phyloP scores from a whole-genome alignment of 1,140 invertebrate genomes.

The Pachypeltis micranthus region DNA sequence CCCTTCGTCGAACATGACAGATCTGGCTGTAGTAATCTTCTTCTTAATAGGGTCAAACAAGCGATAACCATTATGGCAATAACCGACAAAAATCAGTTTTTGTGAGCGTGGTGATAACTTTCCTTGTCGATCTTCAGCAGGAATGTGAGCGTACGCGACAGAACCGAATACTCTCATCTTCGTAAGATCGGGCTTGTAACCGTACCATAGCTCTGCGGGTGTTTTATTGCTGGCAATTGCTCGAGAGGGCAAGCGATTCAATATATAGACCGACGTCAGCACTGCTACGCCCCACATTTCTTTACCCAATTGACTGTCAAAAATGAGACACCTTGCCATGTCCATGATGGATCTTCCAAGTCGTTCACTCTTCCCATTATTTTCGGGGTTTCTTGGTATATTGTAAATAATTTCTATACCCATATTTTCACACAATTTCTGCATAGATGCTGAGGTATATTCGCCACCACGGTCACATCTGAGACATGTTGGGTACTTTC shows the following conservation, averaged over 20 bases:
- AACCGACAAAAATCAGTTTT: not conserved
- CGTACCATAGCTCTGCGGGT: slow-evolving; percentile 21
- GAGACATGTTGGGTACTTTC: not conserved
- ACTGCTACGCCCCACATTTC: not conserved
- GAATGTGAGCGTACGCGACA: slow-evolving; percentile 14
- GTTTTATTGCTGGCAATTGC: slow-evolving; percentile 1
- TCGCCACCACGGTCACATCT: slow-evolving; percentile 11
- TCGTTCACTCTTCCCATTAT: slow-evolving; percentile 5
- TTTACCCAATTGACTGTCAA: not conserved
- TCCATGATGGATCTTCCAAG: not conserved
- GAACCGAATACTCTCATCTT: slow-evolving; percentile 25
- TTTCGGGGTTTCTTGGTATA: slow-evolving; percentile 1
- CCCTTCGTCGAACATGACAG: not conserved
- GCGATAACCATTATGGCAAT: too few species aligned
- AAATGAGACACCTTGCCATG: not conserved
- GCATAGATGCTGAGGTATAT: not conserved
- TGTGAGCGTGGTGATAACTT: not conserved
- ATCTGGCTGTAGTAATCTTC: not conserved
- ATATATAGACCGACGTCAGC: not conserved
- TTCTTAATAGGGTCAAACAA: not conserved
- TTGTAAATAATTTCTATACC: slow-evolving; percentile 4
- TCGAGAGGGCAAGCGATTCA: not conserved
- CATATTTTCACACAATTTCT: not conserved
- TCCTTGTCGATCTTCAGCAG: not conserved
- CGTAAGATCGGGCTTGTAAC: slow-evolving; percentile 21